Evolutionary conservation across 1,140 invertebrate species (phyloP).

Genomic region (Microplitis mediator): DNA sequence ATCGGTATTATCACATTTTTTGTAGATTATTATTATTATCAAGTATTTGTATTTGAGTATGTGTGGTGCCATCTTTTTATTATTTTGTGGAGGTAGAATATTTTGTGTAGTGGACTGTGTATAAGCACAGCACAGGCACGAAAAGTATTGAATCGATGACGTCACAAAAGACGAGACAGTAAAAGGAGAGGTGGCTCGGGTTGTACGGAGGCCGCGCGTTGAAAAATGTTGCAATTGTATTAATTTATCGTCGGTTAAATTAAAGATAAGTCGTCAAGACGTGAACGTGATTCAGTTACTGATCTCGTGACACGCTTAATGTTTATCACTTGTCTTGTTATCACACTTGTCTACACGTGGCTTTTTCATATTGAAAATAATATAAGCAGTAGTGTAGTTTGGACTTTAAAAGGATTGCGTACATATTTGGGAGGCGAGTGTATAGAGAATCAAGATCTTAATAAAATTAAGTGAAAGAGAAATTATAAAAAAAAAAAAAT

Average conservation of each 20-base stretch:
- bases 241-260: slow-evolving; percentile 48
- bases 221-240: slow-evolving; percentile 56
- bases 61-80: neutral
- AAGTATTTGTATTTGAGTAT: neutral
- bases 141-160: slow-evolving; percentile 64
- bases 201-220: slow-evolving; percentile 43
- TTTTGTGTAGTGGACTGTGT: neutral
- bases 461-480: slow-evolving; percentile 6
- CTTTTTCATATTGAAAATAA: neutral
- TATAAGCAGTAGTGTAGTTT: neutral
- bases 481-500: neutral
- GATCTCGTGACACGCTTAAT: slow-evolving; percentile 12
- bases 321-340: slow-evolving; percentile 10
- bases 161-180: slow-evolving; percentile 60
- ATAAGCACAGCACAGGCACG: slow-evolving; percentile 31
- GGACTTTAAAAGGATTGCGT: neutral
- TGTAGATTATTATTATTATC: no score
- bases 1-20: no score
- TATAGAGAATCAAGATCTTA: neutral
- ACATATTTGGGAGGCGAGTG: slow-evolving; percentile 1
- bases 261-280: slow-evolving; percentile 27
- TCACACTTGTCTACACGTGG: slow-evolving; percentile 13
- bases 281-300: slow-evolving; percentile 14
- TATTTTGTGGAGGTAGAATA: neutral
- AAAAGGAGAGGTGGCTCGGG: slow-evolving; percentile 40